phyloP scores from a whole-genome alignment of 2,113 vertebrate species.

The Cololabis saira region DNA sequence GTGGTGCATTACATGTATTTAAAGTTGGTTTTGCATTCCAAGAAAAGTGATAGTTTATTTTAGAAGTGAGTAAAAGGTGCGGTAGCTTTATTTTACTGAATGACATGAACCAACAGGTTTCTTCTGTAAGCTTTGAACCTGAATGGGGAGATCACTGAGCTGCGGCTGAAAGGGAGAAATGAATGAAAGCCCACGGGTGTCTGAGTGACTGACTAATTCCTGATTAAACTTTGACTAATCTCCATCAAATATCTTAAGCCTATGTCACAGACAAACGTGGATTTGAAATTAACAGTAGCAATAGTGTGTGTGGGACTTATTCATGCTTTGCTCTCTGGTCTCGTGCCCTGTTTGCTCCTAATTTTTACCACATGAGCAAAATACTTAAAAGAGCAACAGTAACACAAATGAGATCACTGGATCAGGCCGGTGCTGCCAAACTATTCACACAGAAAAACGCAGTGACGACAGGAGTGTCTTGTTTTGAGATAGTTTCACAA shows the following conservation, averaged over 20 bases:
- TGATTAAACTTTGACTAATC: slow-evolving; percentile 38
- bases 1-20: too few species aligned
- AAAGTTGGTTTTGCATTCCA: too few species aligned
- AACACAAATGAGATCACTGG: not conserved
- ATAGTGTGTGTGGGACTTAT: slow-evolving; percentile 11
- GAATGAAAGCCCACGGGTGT: slow-evolving; percentile 16
- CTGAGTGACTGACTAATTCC: slow-evolving; percentile 27
- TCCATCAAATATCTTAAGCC: slow-evolving; percentile 43
- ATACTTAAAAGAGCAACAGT: too few species aligned
- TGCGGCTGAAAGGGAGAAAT: not conserved
- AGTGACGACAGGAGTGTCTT: not conserved
- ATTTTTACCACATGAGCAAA: not conserved
- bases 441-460: not conserved
- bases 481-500: too few species aligned
- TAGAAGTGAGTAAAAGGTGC: not conserved
- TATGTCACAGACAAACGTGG: slow-evolving; percentile 20
- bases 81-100: not conserved
- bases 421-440: not conserved
- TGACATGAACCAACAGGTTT: not conserved
- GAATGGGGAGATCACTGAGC: slow-evolving; percentile 17
- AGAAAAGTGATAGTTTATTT: not conserved
- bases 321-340: not conserved
- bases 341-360: not conserved
- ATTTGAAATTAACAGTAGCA: slow-evolving; percentile 17
- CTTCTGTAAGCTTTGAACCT: not conserved